phyloP scores from a whole-genome alignment of 53 echinoderm and acorn worm genomes.

The Echinarachnius parma region DNA sequence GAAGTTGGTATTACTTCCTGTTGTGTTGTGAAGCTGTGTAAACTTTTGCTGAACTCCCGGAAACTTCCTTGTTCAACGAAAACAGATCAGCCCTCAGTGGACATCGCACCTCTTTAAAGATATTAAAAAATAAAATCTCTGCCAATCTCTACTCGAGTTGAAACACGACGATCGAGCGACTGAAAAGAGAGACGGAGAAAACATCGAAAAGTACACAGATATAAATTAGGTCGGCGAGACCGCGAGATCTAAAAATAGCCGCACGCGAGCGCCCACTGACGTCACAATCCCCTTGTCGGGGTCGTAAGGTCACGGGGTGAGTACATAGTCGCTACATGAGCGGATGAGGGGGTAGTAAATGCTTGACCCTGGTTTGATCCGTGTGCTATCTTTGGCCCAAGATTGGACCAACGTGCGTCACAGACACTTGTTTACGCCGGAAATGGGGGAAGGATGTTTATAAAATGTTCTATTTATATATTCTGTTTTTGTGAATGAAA shows the following conservation, averaged over 20 bases:
- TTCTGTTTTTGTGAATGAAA: slow-evolving; percentile 10
- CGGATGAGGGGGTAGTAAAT: slow-evolving; percentile 1
- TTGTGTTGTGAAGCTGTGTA: too few species aligned
- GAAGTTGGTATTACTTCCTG: too few species aligned
- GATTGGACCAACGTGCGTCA: slow-evolving; percentile 26
- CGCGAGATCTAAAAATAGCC: slow-evolving; percentile 23
- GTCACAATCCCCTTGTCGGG: slow-evolving; percentile 30
- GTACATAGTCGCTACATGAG: background rate
- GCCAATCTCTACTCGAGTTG: too few species aligned
- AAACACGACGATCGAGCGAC: background rate
- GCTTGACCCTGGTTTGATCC: slow-evolving; percentile 5
- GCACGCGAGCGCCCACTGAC: background rate
- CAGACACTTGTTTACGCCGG: slow-evolving; percentile 36
- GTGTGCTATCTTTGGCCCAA: background rate
- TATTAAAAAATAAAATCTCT: too few species aligned
- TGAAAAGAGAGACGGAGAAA: slow-evolving; percentile 7
- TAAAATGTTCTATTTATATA: background rate
- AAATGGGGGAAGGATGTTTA: slow-evolving; percentile 29
- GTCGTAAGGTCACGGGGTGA: slow-evolving; percentile 35
- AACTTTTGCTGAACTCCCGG: too few species aligned
- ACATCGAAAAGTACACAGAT: background rate
- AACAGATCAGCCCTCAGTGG: too few species aligned
- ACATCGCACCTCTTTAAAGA: too few species aligned
- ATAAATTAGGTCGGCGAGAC: background rate
- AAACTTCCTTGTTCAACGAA: too few species aligned